Percentiles rank a stretch among this genome's conserved stretches.
Evolutionary conservation across 92 coral and sea anemone genomes (phyloP).

Genomic region (Pocillopora meandrina): DNA sequence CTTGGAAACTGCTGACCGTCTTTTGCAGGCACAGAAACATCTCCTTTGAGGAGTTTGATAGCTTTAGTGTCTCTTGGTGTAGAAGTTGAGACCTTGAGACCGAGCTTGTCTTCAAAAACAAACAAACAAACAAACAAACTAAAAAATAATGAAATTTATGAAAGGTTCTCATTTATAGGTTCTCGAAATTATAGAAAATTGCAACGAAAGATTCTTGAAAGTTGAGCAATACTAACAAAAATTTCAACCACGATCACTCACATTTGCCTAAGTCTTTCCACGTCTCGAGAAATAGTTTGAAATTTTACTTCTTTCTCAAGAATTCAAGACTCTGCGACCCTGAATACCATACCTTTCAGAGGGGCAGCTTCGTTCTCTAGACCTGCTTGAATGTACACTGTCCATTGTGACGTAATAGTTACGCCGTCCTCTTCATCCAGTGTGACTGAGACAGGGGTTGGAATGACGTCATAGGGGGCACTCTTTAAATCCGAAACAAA

Average conservation of each 20-base stretch:
- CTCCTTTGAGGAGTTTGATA: conserved; percentile 33
- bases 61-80: conserved; percentile 34
- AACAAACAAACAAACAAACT: background rate
- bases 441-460: conserved; percentile 78
- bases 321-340: background rate
- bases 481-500: conserved; percentile 24
- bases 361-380: conserved; percentile 64
- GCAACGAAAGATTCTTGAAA: too few relatives aligned
- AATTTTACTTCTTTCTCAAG: too few relatives aligned
- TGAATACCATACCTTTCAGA: conserved; percentile 46
- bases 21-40: conserved; percentile 38
- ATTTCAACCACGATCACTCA: too few relatives aligned
- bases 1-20: conserved; percentile 39
- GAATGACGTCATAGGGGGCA: conserved; percentile 67
- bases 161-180: too few relatives aligned
- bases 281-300: too few relatives aligned
- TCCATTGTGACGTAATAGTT: conserved; percentile 71
- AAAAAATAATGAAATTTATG: too few relatives aligned
- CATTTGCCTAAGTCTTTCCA: too few relatives aligned
- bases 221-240: too few relatives aligned
- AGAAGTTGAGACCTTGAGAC: conserved; percentile 16
- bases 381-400: conserved; percentile 46
- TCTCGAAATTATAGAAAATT: too few relatives aligned
- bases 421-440: conserved; percentile 55
- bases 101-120: conserved; percentile 36